Conservation (phyloP, 2,113 vertebrate species). For the Phocoena sinus region DNA sequence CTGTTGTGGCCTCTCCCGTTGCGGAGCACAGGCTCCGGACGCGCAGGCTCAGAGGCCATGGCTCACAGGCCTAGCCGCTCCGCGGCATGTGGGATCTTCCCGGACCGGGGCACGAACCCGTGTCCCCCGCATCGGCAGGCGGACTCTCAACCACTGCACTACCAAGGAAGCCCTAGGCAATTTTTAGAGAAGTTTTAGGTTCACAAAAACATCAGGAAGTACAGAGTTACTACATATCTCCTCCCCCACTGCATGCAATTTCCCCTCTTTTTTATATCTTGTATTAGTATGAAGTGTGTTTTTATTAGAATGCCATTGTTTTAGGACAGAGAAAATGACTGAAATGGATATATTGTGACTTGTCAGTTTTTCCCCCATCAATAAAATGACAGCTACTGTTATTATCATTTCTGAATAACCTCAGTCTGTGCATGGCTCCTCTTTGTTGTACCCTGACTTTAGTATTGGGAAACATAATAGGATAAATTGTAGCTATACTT, state of each 20-base stretch:
- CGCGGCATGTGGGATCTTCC: no score
- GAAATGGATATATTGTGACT: neutral
- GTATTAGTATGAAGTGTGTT: neutral
- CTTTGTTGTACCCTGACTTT: neutral
- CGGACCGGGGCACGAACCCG: no score
- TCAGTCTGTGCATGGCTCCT: neutral
- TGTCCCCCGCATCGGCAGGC: no score
- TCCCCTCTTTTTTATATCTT: neutral
- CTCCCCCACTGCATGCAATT: neutral
- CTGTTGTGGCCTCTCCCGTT: no score
- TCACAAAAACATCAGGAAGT: neutral
- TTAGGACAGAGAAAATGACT: conserved; percentile 19
- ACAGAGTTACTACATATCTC: neutral
- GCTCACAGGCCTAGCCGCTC: no score
- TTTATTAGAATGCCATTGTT: conserved; percentile 23
- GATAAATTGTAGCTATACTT: neutral
- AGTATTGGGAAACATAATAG: neutral
- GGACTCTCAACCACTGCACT: no score
- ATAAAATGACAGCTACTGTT: conserved; percentile 35
- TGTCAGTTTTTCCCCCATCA: neutral
- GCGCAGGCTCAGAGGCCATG: no score
- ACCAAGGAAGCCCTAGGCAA: neutral
- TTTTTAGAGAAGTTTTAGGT: neutral
- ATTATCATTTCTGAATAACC: neutral
- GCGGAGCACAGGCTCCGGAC: no score